Evolutionary conservation across 2,888 invertebrate species (phyloP).

Genomic region (Seira musarum): DNA sequence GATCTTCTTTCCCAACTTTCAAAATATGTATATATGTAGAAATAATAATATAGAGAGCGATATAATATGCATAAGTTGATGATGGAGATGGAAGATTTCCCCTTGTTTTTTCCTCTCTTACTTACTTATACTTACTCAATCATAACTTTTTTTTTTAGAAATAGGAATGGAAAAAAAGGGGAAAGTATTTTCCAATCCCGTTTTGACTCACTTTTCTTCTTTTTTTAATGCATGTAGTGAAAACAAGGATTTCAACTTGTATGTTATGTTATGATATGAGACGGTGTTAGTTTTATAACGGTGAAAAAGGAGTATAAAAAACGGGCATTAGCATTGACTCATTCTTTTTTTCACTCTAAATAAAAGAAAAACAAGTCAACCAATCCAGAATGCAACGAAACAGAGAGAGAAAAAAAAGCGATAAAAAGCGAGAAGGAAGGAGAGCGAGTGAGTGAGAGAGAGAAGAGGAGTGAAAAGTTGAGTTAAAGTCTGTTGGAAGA

Average conservation of each 20-base stretch:
- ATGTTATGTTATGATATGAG: slow-evolving; percentile 52
- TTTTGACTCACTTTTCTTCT: slow-evolving; percentile 19
- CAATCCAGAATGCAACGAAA: slow-evolving; percentile 49
- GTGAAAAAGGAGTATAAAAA: slow-evolving; percentile 33
- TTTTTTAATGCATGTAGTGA: slow-evolving; percentile 43
- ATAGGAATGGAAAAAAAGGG: slow-evolving; percentile 40
- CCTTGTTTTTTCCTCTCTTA: slow-evolving; percentile 43
- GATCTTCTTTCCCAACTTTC: background rate
- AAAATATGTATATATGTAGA: background rate
- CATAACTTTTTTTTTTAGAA: slow-evolving; percentile 47
- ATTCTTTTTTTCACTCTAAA: slow-evolving; percentile 39
- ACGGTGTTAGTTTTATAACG: slow-evolving; percentile 34
- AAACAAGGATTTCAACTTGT: slow-evolving; percentile 48
- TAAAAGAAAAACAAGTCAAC: slow-evolving; percentile 51
- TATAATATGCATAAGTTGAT: slow-evolving; percentile 54
- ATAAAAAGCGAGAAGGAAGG: slow-evolving; percentile 24
- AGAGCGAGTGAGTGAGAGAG: slow-evolving; percentile 38
- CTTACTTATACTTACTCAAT: slow-evolving; percentile 23
- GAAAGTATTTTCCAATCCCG: slow-evolving; percentile 48
- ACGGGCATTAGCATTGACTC: slow-evolving; percentile 52
- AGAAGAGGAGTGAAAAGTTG: slow-evolving; percentile 63
- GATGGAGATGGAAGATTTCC: slow-evolving; percentile 45
- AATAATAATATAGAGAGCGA: slow-evolving; percentile 17
- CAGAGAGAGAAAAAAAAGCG: slow-evolving; percentile 44
- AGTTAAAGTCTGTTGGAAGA: slow-evolving; percentile 65